Base-by-base conservation (phyloP, 2,113 vertebrate species). In the Eurystomus gularis region DNA sequence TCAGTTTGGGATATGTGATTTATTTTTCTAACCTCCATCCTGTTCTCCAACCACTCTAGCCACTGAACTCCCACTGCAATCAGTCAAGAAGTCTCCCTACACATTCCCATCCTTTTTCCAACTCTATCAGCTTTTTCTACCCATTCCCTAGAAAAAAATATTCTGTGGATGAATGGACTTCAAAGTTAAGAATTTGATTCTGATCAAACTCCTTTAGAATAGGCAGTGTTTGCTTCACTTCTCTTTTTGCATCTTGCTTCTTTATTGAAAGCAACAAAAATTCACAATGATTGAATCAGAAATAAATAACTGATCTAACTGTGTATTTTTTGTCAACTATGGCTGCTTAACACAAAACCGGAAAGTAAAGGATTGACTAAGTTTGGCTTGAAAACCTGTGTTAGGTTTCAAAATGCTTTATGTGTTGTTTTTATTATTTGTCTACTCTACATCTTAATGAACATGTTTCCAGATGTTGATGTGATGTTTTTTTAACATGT, bases 21-120 rank as follows among this genome's bases (percentile, higher is more conserved):
- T 91, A 76, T 89, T 95, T 86, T 92, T 93, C 65, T 92, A 84
- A 92, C 23, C 62, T 91, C 73, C n/a, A 76, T 76, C 14, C 35
- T 37, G 44, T 69, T 86, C 62, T 83, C 31, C 60, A 90, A 42
- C 28, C 33, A 13, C 44, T 72, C 26, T 75, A 75, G 52, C 62
- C 7, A 10, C 48, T 70, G 35, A 95, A 84, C 18, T 90, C 65
- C 55, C 65, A 76, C 15, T 72, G 72, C 40, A 93, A 84, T 95
- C 48, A 90, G 86, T 85, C 79, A 94, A 90, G 61, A 94, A 90
- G 55, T 94, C 80, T 94, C 52, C 60, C 20, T 90, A 62, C 40
- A 72, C 39, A 81, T 90, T 85, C 76, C 58, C 84, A 14, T 58
- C 44, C 6, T 86, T 94, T 87, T 93, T 79, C 64, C 81, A 94